Conservation (phyloP, 1,140 invertebrate genomes). For the Drosophila melanica region DNA sequence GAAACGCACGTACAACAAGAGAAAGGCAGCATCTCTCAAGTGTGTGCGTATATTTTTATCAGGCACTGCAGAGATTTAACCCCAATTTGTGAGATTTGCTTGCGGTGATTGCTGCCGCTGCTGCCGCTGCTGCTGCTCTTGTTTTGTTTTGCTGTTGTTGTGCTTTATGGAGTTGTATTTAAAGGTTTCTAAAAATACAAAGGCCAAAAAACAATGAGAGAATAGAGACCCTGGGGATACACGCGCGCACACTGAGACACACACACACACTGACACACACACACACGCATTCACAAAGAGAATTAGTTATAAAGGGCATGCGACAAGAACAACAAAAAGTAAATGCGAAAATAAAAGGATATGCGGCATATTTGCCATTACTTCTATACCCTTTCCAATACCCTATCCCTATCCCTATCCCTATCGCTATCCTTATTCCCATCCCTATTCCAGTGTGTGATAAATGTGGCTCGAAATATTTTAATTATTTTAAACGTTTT, state of each 20-base stretch:
- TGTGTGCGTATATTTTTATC: conserved; percentile 77
- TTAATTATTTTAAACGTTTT: conserved; percentile 84
- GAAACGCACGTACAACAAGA: conserved; percentile 62
- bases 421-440: neutral
- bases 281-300: conserved; percentile 53
- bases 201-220: conserved; percentile 53
- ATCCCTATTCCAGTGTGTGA: conserved; percentile 51
- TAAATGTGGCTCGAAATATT: conserved; percentile 83
- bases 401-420: neutral
- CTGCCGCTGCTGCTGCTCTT: too few relatives aligned
- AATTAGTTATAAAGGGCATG: conserved; percentile 74
- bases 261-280: conserved; percentile 28
- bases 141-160: conserved; percentile 31
- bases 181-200: conserved; percentile 80
- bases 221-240: conserved; percentile 47
- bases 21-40: conserved; percentile 61
- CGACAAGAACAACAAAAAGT: conserved; percentile 46
- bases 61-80: conserved; percentile 77
- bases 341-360: conserved; percentile 54
- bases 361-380: conserved; percentile 75
- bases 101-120: conserved; percentile 68
- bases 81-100: conserved; percentile 82
- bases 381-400: conserved; percentile 19
- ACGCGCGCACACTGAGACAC: conserved; percentile 14
- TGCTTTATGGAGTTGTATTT: conserved; percentile 60